Percentiles rank a stretch among this genome's conserved stretches.
Conservation (phyloP, 2,797 vertebrate species). For the Acestrorhynchus altus region DNA sequence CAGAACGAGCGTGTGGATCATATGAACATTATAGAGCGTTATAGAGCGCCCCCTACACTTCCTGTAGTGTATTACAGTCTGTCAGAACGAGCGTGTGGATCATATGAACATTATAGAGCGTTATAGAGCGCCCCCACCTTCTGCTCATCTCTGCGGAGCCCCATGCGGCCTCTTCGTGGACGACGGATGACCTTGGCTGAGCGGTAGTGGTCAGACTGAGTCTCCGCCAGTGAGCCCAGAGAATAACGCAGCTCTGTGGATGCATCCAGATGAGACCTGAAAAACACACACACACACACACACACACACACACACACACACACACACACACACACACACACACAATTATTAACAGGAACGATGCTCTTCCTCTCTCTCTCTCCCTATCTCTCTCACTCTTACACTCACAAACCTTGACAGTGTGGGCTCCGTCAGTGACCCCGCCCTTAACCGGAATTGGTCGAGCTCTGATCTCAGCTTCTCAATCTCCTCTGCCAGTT, state of each 20-base stretch:
- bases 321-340: slow-evolving; percentile 43
- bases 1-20: not conserved
- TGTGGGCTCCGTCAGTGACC: slow-evolving; percentile 93
- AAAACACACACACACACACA: slow-evolving; percentile 10
- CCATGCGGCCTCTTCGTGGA: slow-evolving; percentile 89
- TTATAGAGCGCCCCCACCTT: slow-evolving; percentile 76
- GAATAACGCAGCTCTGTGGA: slow-evolving; percentile 92
- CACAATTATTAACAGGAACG: not conserved
- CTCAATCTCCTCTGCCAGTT: slow-evolving; percentile 94
- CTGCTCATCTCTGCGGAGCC: slow-evolving; percentile 86
- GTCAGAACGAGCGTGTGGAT: no score
- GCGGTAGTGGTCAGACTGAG: slow-evolving; percentile 92
- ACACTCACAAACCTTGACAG: slow-evolving; percentile 84
- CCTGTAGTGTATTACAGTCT: not conserved
- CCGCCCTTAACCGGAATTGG: slow-evolving; percentile 90
- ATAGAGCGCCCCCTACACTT: not conserved
- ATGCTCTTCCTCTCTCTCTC: not conserved
- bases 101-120: no score
- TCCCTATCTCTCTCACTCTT: not conserved
- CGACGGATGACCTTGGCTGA: slow-evolving; percentile 94
- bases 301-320: slow-evolving; percentile 44
- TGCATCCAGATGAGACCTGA: slow-evolving; percentile 91
- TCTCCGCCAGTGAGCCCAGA: slow-evolving; percentile 91
- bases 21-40: not conserved
- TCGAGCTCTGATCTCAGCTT: slow-evolving; percentile 94